Evolutionary conservation across 2,797 vertebrate species (phyloP), one percentile per base, ranked within the genome.

Genomic region (Eupleurogrammus muticus): DNA sequence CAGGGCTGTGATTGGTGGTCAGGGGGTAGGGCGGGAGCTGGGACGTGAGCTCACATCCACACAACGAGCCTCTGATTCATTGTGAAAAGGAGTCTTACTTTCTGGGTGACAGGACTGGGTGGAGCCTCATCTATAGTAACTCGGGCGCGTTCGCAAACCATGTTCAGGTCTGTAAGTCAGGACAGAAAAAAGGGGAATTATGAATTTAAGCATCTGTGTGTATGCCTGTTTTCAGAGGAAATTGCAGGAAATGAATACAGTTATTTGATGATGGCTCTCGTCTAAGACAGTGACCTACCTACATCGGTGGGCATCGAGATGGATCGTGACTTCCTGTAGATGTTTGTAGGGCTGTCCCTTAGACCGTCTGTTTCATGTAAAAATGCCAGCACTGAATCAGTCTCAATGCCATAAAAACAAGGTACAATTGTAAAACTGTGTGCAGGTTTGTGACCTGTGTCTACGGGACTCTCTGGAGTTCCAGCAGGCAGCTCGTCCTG

Each of bases 81-180:
- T 12, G 36, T 36, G 21, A 63, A 53, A 16, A 17, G 17, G 6
- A 48, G 2, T 69, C 82, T 61, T 81, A 98, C 97, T 95, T 96
- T 98, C 74, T 85, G 79, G 24, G 85, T 50, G 3, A 72, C 21
- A 0, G 95, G 83, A 70, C 90, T 94, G 59, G 92, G 61, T 0
- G 93, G 85, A 1, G 28, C 8, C 0, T 97, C 96, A 0, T 97
- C 95, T 0, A 91, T 80, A 0, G 75, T 90, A 68, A 96, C 94
- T 23, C 95, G 79, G 54, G 96, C 95, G 40, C 94, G 86, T 66
- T 97, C 95, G 1, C 93, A 96, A 0, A 88, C 95, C 94, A 95
- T 95, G 77, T 91, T 94, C 74, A 95, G 88, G 83, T 98, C 94
- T 74, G 85, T 44, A 66, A 79, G 70, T 79, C 61, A 92, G 57